Conservation (phyloP, 2,888 invertebrate genomes). For the Hirtodrosophila alboralis region DNA sequence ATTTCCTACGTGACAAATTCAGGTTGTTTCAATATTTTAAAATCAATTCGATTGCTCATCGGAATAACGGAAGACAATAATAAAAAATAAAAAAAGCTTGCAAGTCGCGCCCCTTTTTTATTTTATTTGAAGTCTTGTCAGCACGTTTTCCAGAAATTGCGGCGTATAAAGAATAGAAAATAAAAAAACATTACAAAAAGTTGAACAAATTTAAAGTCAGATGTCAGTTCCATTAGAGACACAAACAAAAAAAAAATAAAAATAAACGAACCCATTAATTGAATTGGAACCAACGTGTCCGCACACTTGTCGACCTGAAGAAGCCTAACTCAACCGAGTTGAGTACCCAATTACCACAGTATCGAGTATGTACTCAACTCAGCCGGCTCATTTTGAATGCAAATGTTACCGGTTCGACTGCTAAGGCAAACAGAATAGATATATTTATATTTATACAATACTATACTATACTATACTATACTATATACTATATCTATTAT, state of each 20-base stretch:
- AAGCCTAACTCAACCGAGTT: conserved; percentile 24
- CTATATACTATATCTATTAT: conserved; percentile 28
- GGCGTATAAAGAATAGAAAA: conserved; percentile 1
- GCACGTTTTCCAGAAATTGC: conserved; percentile 6
- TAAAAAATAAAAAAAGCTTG: background rate
- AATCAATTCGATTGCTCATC: conserved; percentile 11
- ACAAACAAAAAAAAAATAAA: conserved; percentile 54
- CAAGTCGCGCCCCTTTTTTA: conserved; percentile 30
- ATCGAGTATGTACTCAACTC: conserved; percentile 33
- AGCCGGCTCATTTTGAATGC: conserved; percentile 58
- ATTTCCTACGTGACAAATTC: background rate
- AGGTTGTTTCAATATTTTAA: too few relatives aligned
- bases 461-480: background rate
- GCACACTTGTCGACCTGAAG: conserved; percentile 33
- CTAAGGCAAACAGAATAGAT: conserved; percentile 44
- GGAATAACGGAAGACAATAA: conserved; percentile 2
- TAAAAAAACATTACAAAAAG: background rate
- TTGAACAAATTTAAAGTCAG: conserved; percentile 22
- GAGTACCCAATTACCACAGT: conserved; percentile 33
- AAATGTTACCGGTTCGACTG: conserved; percentile 59
- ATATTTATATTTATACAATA: background rate
- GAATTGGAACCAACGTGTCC: conserved; percentile 36
- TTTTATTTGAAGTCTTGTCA: background rate
- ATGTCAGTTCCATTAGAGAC: conserved; percentile 55
- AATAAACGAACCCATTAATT: conserved; percentile 49